Evolutionary conservation across 2,888 invertebrate genomes (phyloP).

Genomic region (Helleia helle): DNA sequence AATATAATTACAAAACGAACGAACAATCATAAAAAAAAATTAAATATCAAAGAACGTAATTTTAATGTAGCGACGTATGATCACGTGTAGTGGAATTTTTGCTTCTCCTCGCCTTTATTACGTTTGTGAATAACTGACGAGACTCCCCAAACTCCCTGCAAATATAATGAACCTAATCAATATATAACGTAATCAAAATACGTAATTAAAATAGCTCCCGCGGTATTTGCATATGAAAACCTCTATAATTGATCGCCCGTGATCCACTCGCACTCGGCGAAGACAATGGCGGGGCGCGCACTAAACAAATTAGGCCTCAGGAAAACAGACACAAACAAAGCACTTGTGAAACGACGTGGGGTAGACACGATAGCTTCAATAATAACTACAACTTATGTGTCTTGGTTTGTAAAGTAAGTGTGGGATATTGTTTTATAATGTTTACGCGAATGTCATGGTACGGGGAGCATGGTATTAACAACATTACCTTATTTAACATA

Average conservation of each 20-base stretch:
- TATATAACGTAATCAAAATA: slow-evolving; percentile 63
- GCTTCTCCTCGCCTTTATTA: not conserved
- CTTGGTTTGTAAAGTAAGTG: too few relatives aligned
- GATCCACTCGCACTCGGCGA: slow-evolving; percentile 27
- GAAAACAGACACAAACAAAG: slow-evolving; percentile 25
- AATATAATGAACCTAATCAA: slow-evolving; percentile 56
- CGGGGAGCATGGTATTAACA: too few relatives aligned
- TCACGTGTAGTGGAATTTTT: slow-evolving; percentile 1
- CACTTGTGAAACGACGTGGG: slow-evolving; percentile 7
- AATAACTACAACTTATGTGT: too few relatives aligned
- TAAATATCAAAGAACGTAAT: too few relatives aligned
- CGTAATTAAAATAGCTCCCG: slow-evolving; percentile 65
- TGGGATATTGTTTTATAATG: too few relatives aligned
- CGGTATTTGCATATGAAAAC: slow-evolving; percentile 69
- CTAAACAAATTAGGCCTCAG: slow-evolving; percentile 44
- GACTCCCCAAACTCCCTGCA: slow-evolving; percentile 21
- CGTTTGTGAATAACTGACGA: slow-evolving; percentile 20
- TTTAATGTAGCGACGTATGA: too few relatives aligned
- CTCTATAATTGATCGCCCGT: too few relatives aligned
- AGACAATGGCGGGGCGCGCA: slow-evolving; percentile 35
- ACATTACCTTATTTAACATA: too few relatives aligned
- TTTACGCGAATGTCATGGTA: too few relatives aligned
- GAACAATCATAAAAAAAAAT: too few relatives aligned
- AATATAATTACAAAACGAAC: too few relatives aligned
- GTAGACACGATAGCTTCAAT: too few relatives aligned